Conservation (phyloP, 1,140 invertebrate genomes). For the Drosophila teissieri region DNA sequence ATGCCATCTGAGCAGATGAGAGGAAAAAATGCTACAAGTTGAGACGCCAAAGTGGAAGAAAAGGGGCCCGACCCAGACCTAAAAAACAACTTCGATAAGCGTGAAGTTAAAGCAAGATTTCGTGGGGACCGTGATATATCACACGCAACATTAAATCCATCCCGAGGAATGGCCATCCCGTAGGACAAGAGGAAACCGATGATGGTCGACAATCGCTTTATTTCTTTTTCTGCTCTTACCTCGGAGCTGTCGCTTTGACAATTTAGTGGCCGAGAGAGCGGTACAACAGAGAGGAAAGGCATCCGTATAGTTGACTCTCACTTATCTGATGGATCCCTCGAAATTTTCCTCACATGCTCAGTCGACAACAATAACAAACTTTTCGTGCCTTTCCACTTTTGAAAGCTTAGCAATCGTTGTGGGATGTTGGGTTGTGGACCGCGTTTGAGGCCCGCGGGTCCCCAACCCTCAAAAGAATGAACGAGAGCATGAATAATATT, state of each 20-base stretch:
- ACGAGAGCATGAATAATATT: constrained; percentile 84
- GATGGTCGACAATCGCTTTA: constrained; percentile 45
- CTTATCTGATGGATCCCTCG: constrained; percentile 79
- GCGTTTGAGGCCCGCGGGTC: neutral
- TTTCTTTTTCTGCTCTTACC: constrained; percentile 24
- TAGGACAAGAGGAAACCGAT: constrained; percentile 37
- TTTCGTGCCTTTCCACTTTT: constrained; percentile 64
- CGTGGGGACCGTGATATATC: constrained; percentile 71
- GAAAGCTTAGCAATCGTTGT: constrained; percentile 71
- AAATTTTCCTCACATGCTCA: constrained; percentile 64
- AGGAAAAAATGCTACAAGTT: constrained; percentile 47
- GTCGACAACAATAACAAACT: constrained; percentile 68
- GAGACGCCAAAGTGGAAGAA: constrained; percentile 63
- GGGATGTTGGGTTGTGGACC: constrained; percentile 14
- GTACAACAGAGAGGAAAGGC: constrained; percentile 5
- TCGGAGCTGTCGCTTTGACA: constrained; percentile 78
- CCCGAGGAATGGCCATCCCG: constrained; percentile 58
- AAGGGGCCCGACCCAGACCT: constrained; percentile 2
- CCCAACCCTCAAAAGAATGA: constrained; percentile 59
- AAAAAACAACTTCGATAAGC: constrained; percentile 61
- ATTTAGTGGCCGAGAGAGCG: constrained; percentile 67
- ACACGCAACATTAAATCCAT: constrained; percentile 81
- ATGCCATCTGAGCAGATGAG: constrained; percentile 25
- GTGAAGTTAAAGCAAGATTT: constrained; percentile 68
- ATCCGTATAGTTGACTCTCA: constrained; percentile 41